Evolutionary conservation across 2,888 invertebrate genomes (phyloP).

Genomic region (Gymnosoma rotundatum): DNA sequence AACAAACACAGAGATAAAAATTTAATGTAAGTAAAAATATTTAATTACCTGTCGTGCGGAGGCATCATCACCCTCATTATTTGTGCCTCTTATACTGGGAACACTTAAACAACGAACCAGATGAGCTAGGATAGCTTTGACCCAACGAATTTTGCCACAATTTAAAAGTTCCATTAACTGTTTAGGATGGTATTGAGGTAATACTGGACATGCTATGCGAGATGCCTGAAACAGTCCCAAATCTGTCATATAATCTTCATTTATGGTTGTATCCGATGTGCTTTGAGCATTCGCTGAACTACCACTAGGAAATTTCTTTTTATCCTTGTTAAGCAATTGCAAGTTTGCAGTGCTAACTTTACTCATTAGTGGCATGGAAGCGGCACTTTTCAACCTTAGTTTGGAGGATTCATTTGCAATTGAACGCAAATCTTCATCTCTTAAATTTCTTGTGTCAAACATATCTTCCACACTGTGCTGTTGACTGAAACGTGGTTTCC

Average conservation of each 20-base stretch:
- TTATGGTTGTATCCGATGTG: constrained; percentile 80
- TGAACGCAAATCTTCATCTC: constrained; percentile 87
- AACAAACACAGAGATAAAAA: neutral
- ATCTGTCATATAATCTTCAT: constrained; percentile 92
- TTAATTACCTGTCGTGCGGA: constrained; percentile 60
- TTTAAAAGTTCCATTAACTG: constrained; percentile 99
- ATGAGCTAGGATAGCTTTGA: constrained; percentile 98
- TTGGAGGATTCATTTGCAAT: constrained; percentile 87
- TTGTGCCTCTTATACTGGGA: constrained; percentile 83
- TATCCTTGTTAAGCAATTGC: constrained; percentile 89
- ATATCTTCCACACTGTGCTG: constrained; percentile 86
- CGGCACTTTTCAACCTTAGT: constrained; percentile 87
- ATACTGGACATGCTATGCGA: constrained; percentile 96
- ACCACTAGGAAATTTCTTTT: constrained; percentile 84
- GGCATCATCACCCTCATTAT: constrained; percentile 85
- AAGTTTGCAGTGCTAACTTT: constrained; percentile 93
- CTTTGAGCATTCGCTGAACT: constrained; percentile 76
- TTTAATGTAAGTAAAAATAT: neutral
- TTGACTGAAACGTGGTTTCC: constrained; percentile 87
- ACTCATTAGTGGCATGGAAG: constrained; percentile 91
- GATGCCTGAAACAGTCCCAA: constrained; percentile 98
- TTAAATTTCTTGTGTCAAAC: constrained; percentile 87
- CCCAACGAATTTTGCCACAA: constrained; percentile 98
- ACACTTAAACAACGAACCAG: constrained; percentile 91
- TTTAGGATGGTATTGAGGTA: constrained; percentile 99